Percentiles rank a stretch among this genome's conserved stretches.
Evolutionary conservation across 2,797 vertebrate species (phyloP).

Genomic region (Centroberyx gerrardi): DNA sequence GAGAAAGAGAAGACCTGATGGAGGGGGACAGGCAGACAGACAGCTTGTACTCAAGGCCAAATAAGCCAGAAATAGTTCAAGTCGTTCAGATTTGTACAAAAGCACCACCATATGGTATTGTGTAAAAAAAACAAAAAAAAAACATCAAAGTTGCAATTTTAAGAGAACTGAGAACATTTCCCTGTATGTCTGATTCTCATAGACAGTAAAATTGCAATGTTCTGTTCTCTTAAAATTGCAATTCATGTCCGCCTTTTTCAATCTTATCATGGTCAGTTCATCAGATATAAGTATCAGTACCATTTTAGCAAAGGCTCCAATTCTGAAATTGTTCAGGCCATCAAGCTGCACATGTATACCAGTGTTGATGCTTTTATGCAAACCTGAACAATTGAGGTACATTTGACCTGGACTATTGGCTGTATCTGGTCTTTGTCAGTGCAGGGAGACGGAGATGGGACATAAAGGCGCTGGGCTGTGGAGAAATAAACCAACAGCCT

Average conservation of each 20-base stretch:
- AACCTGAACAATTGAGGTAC: slow-evolving; percentile 47
- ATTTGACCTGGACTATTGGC: slow-evolving; percentile 23
- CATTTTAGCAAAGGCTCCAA: too few relatives aligned
- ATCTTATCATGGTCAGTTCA: background rate
- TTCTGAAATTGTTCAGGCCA: background rate
- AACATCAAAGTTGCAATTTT: too few relatives aligned
- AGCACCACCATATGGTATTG: too few relatives aligned
- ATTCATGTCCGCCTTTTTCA: background rate
- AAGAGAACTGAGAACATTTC: too few relatives aligned
- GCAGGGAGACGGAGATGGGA: slow-evolving; percentile 73
- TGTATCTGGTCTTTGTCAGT: slow-evolving; percentile 69
- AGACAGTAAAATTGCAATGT: too few relatives aligned
- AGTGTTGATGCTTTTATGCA: slow-evolving; percentile 14
- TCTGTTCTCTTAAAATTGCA: too few relatives aligned
- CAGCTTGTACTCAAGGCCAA: background rate
- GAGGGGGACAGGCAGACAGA: background rate
- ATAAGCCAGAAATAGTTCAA: too few relatives aligned
- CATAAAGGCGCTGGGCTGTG: slow-evolving; percentile 79
- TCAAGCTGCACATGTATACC: slow-evolving; percentile 22
- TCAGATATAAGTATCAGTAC: too few relatives aligned
- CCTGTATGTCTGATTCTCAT: too few relatives aligned
- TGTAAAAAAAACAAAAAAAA: too few relatives aligned
- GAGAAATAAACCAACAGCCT: slow-evolving; percentile 83
- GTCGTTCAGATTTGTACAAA: too few relatives aligned
- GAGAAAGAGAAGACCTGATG: too few relatives aligned